Base-by-base conservation (phyloP, 2,113 vertebrate genomes). In the Hemiscyllium ocellatum region DNA sequence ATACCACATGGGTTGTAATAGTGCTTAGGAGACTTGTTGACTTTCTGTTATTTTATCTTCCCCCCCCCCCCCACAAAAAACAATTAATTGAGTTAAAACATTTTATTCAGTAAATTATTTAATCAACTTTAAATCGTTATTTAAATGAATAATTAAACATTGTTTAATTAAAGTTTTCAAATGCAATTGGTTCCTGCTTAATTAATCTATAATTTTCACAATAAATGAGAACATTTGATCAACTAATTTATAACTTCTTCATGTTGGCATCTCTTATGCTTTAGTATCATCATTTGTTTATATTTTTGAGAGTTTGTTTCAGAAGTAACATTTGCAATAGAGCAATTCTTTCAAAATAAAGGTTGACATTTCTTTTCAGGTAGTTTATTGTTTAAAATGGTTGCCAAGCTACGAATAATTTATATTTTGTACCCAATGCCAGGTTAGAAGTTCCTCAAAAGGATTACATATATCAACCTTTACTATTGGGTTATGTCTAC, bases 51-150 rank as follows among this genome's bases (percentile, higher is more conserved):
- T 50, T 98, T 98, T 98, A 98, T 98, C 91, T 72, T 83, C 90
- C 20, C 10, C 50, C 22, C 8, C 10, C 50, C 22, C 8, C 7
- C 56, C 10, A 8, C 10, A 61, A 61, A 97, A 97, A 97, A 98
- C 98, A 98, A 98, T 98, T 98, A 98, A 98, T 98, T 98, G 98
- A 98, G 89, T 66, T 97, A 97, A 97, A 97, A 97, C 97, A 98
- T 98, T 98, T 98, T 97, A 97, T 97, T 97, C 98, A 98, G 98
- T 98, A 98, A 98, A 98, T 98, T 98, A 98, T 98, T 98, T 98
- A 97, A 97, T 97, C 98, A 98, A 98, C 42, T 95, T 95, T 95
- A 95, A 95, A 95, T 95, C 5, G 94, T 95, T 95, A 95, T 95
- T 95, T 95, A 72, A 95, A 95, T 95, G 69, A 95, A 95, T 95